Evolutionary conservation across 2,797 vertebrate species (phyloP), one percentile per base, ranked within the genome.

Genomic region (Anguilla obscura): DNA sequence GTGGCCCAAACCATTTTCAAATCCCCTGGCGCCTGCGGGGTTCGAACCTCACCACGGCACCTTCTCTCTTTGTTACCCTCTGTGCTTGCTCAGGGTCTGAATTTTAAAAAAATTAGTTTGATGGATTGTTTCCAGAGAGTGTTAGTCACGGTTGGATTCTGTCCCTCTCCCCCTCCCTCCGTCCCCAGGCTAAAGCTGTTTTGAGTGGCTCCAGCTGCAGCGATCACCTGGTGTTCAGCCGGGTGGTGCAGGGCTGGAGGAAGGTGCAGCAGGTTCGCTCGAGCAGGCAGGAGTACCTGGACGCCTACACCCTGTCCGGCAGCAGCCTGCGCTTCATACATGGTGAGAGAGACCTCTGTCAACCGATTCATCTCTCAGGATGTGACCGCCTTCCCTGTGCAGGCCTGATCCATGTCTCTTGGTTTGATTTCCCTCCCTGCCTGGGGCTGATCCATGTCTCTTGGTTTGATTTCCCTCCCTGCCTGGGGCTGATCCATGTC

Each of bases 261-360:
- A 95, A 91, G 89, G 90, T 95, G 85, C 95, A 97, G 92, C 90
- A 92, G 89, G 48, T 94, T 66, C 94, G 96, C 1, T 94, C 95
- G 92, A 91, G 95, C 50, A 93, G 96, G 4, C 96, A 98, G 12
- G 94, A 96, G 21, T 99, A 97, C 92, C 93, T 98, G 91, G 92
- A 97, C 79, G 91, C 91, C 3, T 91, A 97, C 85, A 92, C 92
- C 48, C 96, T 99, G 83, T 99, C 98, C 0, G 94, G 93, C 3
- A 88, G 94, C 85, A 95, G 97, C 93, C 95, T 99, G 60, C 95
- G 97, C 66, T 99, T 98, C 91, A 98, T 99, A 91, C 97, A 97
- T 0, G 98, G 98, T 98, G 90, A 93, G 94, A 48, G 74, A 24
- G 6, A 36, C 10, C 40, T 45, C 40, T 45, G 40, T 45, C 40